Base-by-base conservation (phyloP, 2,113 vertebrate genomes). In the Strix aluco region DNA sequence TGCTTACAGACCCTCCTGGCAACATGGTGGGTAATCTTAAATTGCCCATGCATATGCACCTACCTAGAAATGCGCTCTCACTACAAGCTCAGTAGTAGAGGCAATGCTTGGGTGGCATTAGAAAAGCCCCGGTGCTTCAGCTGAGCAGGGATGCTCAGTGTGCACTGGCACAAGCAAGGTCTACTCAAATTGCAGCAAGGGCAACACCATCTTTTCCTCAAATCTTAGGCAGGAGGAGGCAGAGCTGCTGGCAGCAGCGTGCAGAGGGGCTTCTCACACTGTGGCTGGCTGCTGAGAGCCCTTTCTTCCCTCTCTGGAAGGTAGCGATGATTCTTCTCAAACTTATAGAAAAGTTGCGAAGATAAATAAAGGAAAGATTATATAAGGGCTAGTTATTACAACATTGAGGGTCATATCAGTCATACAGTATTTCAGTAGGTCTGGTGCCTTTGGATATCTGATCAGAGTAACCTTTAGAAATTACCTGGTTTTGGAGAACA, bases 211-310 rank as follows among this genome's bases (percentile, higher is more conserved):
- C 30, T 77, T 57, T n/a, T 30, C 49, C 16, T 70, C 19, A 40
- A 11, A 55, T 65, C 59, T 75, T 12, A 18, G 71, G 36, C 27
- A 59, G 13, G 12, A 62, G 42, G 36, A 62, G 29, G 47, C 19
- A 75, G 74, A 38, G 13, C 22, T 27, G 20, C 57, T 79, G 65
- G 26, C 16, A 46, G 19, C 52, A 44, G 11, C 1, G 0, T 42
- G 29, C 16, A 29, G 27, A 29, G 21, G 18, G 9, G 8, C 6
- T 83, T 12, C 12, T 80, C 6, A 7, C 11, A 3, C 8, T 0
- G 0, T 18, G 49, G 34, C 20, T 69, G 21, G 7, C 32, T 81
- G 36, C 7, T 57, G n/a, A 61, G 44, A 86, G 23, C 11, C 44
- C 9, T 27, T 86, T 83, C 6, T 7, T 80, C 3, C 16, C 42